Evolutionary conservation across 2,797 vertebrate species (phyloP).

Genomic region (Amazona finschi): DNA sequence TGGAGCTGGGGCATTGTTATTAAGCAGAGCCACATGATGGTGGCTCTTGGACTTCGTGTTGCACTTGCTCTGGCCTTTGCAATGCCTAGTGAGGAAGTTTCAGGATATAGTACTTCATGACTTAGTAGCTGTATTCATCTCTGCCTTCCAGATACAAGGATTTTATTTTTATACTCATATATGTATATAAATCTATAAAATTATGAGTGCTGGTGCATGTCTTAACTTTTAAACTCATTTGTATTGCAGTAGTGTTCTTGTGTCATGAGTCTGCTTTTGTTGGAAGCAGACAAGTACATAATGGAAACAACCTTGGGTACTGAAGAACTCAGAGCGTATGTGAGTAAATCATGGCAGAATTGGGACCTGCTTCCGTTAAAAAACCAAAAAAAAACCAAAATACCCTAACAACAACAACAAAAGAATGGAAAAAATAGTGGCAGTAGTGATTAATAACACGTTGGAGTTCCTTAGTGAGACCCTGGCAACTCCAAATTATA

Average conservation of each 20-base stretch:
- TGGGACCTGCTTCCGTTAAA: background rate
- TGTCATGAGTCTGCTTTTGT: background rate
- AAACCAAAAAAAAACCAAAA: background rate
- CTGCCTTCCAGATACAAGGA: background rate
- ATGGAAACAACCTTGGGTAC: background rate
- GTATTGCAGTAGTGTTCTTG: background rate
- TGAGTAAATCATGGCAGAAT: background rate
- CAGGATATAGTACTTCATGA: background rate
- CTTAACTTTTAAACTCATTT: background rate
- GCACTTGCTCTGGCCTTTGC: background rate
- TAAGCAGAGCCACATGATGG: background rate
- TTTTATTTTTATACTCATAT: background rate
- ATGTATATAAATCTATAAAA: background rate
- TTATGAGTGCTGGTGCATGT: background rate
- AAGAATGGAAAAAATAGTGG: background rate
- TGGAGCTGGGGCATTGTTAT: background rate
- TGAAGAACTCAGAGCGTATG: background rate
- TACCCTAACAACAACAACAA: background rate
- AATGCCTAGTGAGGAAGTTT: background rate
- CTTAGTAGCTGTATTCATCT: background rate
- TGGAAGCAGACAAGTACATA: background rate
- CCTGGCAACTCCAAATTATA: slow-evolving; percentile 40
- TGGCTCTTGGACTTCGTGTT: background rate
- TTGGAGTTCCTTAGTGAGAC: slow-evolving; percentile 31
- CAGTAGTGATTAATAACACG: slow-evolving; percentile 26